Conservation (phyloP, 2,113 vertebrate genomes). For the Emydura subglobosa region DNA sequence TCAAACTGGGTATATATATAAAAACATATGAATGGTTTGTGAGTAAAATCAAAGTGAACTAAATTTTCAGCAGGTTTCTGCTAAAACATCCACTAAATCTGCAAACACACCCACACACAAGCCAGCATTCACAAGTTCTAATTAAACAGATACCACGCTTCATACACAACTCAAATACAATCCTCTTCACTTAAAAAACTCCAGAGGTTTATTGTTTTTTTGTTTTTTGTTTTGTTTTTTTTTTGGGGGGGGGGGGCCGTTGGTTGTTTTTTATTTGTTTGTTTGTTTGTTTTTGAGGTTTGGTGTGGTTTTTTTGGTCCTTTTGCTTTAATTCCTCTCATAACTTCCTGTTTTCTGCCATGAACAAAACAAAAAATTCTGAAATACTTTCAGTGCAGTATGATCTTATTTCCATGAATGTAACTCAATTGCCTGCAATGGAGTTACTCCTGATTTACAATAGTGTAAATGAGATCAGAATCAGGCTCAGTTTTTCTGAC, state of each 20-base stretch:
- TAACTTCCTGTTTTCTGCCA: not conserved
- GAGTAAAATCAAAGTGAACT: not conserved
- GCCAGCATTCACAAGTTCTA: not conserved
- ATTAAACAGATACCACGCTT: not conserved
- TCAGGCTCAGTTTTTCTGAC: not conserved
- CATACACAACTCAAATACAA: not conserved
- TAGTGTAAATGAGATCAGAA: not conserved
- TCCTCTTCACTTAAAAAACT: not conserved
- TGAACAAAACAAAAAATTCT: not conserved
- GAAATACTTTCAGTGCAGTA: not conserved
- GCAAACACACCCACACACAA: not conserved
- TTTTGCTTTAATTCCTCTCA: not conserved
- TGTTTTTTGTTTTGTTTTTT: not conserved
- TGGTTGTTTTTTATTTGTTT: not conserved
- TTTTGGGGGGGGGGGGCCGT: no score
- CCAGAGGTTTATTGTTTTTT: not conserved
- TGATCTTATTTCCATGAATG: not conserved
- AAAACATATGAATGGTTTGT: not conserved
- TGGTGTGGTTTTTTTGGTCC: not conserved
- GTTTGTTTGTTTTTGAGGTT: no score
- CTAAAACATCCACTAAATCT: not conserved
- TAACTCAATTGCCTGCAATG: not conserved
- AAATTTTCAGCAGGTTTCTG: not conserved
- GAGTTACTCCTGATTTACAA: not conserved
- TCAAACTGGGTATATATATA: not conserved